phyloP scores from a whole-genome alignment of 2,113 vertebrate species.

The Tricholaema leucomelas region DNA sequence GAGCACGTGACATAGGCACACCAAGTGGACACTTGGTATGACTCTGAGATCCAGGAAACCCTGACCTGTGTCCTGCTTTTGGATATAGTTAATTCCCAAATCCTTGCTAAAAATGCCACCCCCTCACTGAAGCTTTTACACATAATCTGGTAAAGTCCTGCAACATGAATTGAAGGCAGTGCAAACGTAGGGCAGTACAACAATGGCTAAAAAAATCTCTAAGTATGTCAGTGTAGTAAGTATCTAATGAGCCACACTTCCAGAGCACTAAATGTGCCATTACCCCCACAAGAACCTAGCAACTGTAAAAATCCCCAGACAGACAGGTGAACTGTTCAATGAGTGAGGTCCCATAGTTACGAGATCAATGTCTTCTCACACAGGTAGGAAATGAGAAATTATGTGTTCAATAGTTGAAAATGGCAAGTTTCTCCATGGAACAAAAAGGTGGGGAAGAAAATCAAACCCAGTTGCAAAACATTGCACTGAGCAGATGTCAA shows the following conservation, averaged over 20 bases:
- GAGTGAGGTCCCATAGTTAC: not conserved
- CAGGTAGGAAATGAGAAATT: not conserved
- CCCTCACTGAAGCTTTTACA: not conserved
- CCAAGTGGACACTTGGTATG: not conserved
- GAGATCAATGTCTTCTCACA: not conserved
- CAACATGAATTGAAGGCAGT: not conserved
- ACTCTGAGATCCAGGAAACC: not conserved
- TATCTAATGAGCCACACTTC: not conserved
- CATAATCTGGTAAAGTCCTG: not conserved
- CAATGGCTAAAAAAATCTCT: conserved; percentile 14
- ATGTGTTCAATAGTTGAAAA: not conserved
- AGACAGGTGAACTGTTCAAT: not conserved
- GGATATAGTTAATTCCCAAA: not conserved
- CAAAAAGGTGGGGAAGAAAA: not conserved
- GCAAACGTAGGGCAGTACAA: not conserved
- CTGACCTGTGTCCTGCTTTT: not conserved
- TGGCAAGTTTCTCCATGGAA: not conserved
- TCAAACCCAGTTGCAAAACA: not conserved
- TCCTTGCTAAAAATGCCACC: not conserved
- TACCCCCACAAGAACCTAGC: not conserved
- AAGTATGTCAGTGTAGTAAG: not conserved
- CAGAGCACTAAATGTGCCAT: not conserved
- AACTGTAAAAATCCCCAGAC: not conserved
- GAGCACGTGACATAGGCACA: not conserved
- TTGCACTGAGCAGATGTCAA: not conserved